phyloP scores from a whole-genome alignment of 2,888 invertebrate genomes.

The Megaustenia siamemsis region DNA sequence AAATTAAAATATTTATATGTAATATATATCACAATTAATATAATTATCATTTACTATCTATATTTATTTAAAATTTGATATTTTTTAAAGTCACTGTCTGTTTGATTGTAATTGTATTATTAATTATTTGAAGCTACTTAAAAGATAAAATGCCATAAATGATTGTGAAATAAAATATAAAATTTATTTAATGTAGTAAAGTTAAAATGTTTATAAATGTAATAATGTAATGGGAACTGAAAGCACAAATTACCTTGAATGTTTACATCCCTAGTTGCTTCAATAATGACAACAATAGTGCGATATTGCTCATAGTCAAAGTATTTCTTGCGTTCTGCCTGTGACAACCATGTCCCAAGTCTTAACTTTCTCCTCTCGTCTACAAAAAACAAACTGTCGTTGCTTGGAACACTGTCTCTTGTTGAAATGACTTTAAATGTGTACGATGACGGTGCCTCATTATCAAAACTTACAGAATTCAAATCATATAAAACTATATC shows the following conservation, averaged over 20 bases:
- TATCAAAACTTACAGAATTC: slow-evolving; percentile 14
- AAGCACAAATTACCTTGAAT: slow-evolving; percentile 6
- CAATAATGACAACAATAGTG: slow-evolving; percentile 36
- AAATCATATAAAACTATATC: slow-evolving; percentile 34
- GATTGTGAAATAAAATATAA: no score
- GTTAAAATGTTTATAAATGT: no score
- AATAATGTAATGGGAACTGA: no score
- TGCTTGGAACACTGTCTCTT: slow-evolving; percentile 41
- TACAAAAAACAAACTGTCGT: slow-evolving; percentile 22
- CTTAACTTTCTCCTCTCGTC: slow-evolving; percentile 29
- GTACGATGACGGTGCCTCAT: slow-evolving; percentile 29
- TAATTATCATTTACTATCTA: no score
- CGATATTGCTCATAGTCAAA: slow-evolving; percentile 48
- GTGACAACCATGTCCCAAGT: background rate
- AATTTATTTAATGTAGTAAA: no score
- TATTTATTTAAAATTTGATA: no score
- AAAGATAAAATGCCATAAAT: no score
- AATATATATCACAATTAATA: no score
- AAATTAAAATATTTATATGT: no score
- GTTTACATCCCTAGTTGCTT: slow-evolving; percentile 23
- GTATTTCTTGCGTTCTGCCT: slow-evolving; percentile 34
- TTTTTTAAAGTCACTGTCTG: no score
- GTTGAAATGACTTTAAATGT: slow-evolving; percentile 40
- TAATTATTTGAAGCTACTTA: no score
- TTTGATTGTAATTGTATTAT: no score